Evolutionary conservation across 1,140 invertebrate species (phyloP).

Genomic region (Drosophila dunni): DNA sequence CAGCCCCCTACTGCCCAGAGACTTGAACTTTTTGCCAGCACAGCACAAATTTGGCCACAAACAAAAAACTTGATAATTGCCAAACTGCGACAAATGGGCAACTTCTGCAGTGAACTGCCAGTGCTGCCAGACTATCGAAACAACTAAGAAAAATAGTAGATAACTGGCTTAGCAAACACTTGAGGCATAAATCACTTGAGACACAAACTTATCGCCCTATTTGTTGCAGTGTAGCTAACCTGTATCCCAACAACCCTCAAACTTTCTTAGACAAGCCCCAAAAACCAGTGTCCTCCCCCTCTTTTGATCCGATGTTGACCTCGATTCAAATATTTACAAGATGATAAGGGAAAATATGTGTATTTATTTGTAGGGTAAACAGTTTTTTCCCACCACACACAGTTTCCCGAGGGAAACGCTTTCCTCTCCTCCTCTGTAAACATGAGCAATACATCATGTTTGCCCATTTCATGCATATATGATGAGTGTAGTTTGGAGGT

Average conservation of each 20-base stretch:
- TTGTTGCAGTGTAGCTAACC: constrained; percentile 39
- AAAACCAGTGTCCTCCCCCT: constrained; percentile 22
- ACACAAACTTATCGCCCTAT: constrained; percentile 17
- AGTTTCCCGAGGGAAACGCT: background rate
- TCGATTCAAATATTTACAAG: constrained; percentile 82
- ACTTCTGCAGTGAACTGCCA: constrained; percentile 31
- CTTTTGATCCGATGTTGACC: constrained; percentile 59
- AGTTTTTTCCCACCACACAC: constrained; percentile 35
- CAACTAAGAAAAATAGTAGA: constrained; percentile 10
- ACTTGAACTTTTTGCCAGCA: constrained; percentile 20
- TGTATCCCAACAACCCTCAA: constrained; percentile 31
- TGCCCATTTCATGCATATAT: constrained; percentile 64
- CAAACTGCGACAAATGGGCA: constrained; percentile 44
- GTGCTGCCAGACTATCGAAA: constrained; percentile 1
- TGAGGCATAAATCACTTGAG: constrained; percentile 31
- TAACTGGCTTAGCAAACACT: constrained; percentile 9
- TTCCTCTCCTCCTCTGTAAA: background rate
- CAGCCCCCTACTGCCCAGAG: constrained; percentile 15
- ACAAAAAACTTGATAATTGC: constrained; percentile 46
- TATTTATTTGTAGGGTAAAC: constrained; percentile 52
- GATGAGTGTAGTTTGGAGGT: constrained; percentile 15
- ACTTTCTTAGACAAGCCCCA: constrained; percentile 29
- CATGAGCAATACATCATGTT: constrained; percentile 66
- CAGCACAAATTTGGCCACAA: constrained; percentile 22
- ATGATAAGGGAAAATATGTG: constrained; percentile 69